Conservation (phyloP, 2,888 invertebrate species). For the Hydroisotoma schaefferi region DNA sequence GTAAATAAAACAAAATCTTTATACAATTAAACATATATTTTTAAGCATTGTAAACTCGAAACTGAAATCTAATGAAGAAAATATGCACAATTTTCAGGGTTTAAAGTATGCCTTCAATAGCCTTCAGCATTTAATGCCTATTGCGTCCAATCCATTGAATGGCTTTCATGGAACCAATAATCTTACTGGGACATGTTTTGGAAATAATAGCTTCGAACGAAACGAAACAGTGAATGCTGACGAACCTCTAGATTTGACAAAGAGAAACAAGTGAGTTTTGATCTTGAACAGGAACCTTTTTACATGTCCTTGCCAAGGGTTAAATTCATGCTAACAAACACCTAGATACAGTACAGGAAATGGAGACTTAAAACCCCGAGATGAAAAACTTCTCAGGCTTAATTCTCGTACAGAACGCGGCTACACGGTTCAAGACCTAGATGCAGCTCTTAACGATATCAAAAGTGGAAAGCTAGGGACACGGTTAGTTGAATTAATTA, state of each 20-base stretch:
- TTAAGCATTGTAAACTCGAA: background rate
- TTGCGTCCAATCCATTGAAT: background rate
- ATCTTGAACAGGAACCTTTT: background rate
- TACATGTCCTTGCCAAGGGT: background rate
- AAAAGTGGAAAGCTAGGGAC: slow-evolving; percentile 89
- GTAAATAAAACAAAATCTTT: slow-evolving; percentile 14
- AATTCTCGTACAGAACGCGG: slow-evolving; percentile 42
- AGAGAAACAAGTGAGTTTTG: slow-evolving; percentile 18
- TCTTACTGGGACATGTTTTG: background rate
- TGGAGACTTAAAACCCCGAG: background rate
- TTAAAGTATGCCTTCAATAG: slow-evolving; percentile 6
- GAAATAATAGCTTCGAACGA: background rate
- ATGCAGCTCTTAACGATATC: slow-evolving; percentile 89
- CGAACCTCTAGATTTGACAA: slow-evolving; percentile 39
- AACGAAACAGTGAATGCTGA: slow-evolving; percentile 13
- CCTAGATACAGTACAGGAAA: background rate
- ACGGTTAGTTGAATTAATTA: slow-evolving; percentile 48
- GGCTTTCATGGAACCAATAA: background rate
- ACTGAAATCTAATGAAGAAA: background rate
- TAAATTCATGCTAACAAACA: slow-evolving; percentile 6
- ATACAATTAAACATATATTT: slow-evolving; percentile 2
- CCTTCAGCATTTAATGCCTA: slow-evolving; percentile 8
- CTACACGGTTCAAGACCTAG: slow-evolving; percentile 94
- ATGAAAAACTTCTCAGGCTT: slow-evolving; percentile 26
- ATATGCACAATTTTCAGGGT: background rate